Evolutionary conservation across 2,113 vertebrate genomes (phyloP).

Genomic region (Chascanopsetta lugubris): DNA sequence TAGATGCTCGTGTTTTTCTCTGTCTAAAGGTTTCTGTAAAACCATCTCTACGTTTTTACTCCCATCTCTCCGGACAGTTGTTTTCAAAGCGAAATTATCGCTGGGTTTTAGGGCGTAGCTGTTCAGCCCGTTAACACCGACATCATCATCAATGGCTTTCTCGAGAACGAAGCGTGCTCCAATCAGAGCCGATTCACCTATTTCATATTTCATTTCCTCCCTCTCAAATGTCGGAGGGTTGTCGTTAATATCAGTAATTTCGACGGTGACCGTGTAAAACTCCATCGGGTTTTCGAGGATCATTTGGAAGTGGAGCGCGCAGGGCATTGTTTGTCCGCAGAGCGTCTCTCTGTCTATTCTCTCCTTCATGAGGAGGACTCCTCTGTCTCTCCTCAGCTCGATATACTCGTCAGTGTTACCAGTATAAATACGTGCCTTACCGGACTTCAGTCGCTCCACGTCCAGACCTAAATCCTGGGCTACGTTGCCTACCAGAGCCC

Average conservation of each 20-base stretch:
- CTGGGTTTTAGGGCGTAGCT: constrained; percentile 51
- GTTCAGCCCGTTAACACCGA: constrained; percentile 73
- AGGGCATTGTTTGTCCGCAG: constrained; percentile 68
- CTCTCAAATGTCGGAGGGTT: constrained; percentile 74
- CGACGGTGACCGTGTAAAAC: constrained; percentile 70
- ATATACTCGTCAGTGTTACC: constrained; percentile 70
- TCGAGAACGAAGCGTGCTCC: constrained; percentile 63
- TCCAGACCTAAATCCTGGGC: constrained; percentile 38
- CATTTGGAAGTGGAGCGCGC: constrained; percentile 76
- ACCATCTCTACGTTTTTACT: constrained; percentile 73
- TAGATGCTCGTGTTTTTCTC: constrained; percentile 62
- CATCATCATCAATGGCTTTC: constrained; percentile 75
- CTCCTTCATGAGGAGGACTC: constrained; percentile 70
- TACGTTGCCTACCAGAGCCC: constrained; percentile 30
- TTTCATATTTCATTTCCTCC: constrained; percentile 64
- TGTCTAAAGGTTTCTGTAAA: constrained; percentile 67
- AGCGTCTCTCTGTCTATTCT: constrained; percentile 80
- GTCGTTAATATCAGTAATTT: constrained; percentile 80
- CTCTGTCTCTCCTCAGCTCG: constrained; percentile 65
- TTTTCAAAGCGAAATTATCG: constrained; percentile 30
- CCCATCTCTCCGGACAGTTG: constrained; percentile 55
- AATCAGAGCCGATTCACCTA: constrained; percentile 6
- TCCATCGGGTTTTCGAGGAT: constrained; percentile 79
- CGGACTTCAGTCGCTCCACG: constrained; percentile 58
- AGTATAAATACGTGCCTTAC: constrained; percentile 71